Conservation (phyloP, 2,797 vertebrate genomes). For the Nothura maculosa region DNA sequence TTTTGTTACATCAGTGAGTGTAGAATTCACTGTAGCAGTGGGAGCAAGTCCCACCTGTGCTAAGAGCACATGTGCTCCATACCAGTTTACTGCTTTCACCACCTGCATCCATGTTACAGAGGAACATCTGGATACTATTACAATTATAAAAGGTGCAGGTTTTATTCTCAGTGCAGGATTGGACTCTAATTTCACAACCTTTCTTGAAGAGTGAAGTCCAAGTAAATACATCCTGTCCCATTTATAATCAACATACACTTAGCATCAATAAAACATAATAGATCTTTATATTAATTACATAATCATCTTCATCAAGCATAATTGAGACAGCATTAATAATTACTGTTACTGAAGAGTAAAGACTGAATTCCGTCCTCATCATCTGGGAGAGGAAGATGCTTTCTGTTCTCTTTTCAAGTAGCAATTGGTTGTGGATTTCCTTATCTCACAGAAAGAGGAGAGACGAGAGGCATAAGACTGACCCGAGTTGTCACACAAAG, state of each 20-base stretch:
- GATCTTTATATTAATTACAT: conserved; percentile 75
- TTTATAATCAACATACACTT: conserved; percentile 81
- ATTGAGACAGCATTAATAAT: conserved; percentile 71
- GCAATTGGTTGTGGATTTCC: conserved; percentile 43
- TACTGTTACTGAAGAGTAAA: conserved; percentile 47
- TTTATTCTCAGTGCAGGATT: conserved; percentile 83
- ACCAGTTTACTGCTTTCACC: conserved; percentile 94
- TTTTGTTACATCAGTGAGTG: conserved; percentile 72
- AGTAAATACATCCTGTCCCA: conserved; percentile 82
- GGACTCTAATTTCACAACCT: conserved; percentile 89
- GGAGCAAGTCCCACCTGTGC: conserved; percentile 89
- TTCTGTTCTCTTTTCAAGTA: conserved; percentile 43
- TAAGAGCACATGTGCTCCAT: conserved; percentile 89
- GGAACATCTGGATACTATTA: conserved; percentile 94
- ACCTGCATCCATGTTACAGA: conserved; percentile 90
- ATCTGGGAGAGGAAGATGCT: conserved; percentile 18
- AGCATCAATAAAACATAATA: conserved; percentile 80
- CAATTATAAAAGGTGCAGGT: conserved; percentile 93
- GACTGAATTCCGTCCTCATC: conserved; percentile 35
- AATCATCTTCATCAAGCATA: conserved; percentile 75
- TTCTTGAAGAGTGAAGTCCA: conserved; percentile 83
- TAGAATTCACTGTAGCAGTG: conserved; percentile 78
- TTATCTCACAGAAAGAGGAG: conserved; percentile 7
- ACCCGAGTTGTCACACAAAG: not conserved
- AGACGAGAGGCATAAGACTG: conserved; percentile 8